Conservation (phyloP, 1,140 invertebrate genomes). For the Homarus americanus region DNA sequence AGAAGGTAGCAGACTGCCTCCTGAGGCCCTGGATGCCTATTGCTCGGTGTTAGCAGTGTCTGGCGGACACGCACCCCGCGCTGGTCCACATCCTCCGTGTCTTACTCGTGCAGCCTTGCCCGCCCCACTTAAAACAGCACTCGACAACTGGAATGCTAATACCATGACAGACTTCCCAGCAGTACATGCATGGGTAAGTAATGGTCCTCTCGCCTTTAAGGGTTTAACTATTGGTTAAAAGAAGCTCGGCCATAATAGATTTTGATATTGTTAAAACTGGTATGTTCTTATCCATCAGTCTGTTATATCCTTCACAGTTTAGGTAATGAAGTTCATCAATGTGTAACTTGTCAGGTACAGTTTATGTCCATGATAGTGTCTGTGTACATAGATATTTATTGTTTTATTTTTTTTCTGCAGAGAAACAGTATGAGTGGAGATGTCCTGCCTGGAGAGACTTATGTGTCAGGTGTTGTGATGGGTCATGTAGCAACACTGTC, state of each 20-base stretch:
- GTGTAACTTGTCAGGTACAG: too few species aligned
- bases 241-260: too few species aligned
- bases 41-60: conserved; percentile 73
- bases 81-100: conserved; percentile 79
- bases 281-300: too few species aligned
- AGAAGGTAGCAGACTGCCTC: conserved; percentile 75
- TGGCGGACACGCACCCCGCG: conserved; percentile 76
- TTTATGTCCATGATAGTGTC: too few species aligned
- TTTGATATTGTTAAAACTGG: too few species aligned
- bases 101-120: conserved; percentile 78
- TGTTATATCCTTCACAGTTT: too few species aligned
- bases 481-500: conserved; percentile 81
- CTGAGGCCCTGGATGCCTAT: conserved; percentile 70
- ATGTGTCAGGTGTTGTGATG: conserved; percentile 82
- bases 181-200: conserved; percentile 77
- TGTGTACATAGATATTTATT: neutral
- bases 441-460: conserved; percentile 90
- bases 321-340: too few species aligned
- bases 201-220: too few species aligned
- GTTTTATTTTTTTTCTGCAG: conserved; percentile 78
- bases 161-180: conserved; percentile 78
- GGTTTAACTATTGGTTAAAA: too few species aligned
- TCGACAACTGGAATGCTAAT: conserved; percentile 79
- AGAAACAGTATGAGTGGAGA: conserved; percentile 85
- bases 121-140: conserved; percentile 77